phyloP scores from a whole-genome alignment of 2,797 vertebrate species.

The Cuculus canorus region DNA sequence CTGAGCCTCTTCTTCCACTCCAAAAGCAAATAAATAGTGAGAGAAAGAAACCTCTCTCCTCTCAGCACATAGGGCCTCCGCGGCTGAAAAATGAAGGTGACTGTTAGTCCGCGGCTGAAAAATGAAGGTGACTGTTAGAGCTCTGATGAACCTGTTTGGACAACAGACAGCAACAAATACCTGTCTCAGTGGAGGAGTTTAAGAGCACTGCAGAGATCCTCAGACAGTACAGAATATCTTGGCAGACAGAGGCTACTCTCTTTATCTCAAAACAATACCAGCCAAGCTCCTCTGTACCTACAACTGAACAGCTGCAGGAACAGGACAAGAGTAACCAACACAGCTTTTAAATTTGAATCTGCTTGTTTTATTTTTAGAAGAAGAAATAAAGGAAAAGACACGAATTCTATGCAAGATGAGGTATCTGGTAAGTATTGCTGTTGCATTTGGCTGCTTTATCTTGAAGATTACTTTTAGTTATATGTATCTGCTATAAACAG shows the following conservation, averaged over 20 bases:
- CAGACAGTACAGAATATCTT: slow-evolving; percentile 64
- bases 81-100: slow-evolving; percentile 46
- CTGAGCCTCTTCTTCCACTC: slow-evolving; percentile 70
- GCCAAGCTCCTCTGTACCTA: slow-evolving; percentile 52
- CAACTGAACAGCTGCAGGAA: slow-evolving; percentile 19
- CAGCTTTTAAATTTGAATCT: slow-evolving; percentile 42
- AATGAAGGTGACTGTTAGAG: slow-evolving; percentile 40
- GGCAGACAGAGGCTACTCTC: slow-evolving; percentile 60
- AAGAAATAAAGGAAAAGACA: background rate
- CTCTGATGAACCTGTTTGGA: slow-evolving; percentile 60
- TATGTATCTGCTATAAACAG: background rate
- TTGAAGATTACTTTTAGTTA: background rate
- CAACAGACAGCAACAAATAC: slow-evolving; percentile 61
- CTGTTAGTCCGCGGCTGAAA: slow-evolving; percentile 15
- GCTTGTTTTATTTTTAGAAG: background rate
- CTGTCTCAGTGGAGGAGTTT: slow-evolving; percentile 62
- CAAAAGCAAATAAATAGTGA: slow-evolving; percentile 71
- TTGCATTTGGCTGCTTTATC: background rate
- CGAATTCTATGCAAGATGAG: slow-evolving; percentile 27
- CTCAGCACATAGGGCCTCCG: slow-evolving; percentile 26
- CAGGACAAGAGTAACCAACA: slow-evolving; percentile 17
- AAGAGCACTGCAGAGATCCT: slow-evolving; percentile 57
- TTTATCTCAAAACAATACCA: slow-evolving; percentile 59
- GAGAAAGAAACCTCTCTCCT: slow-evolving; percentile 56
- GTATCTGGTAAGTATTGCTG: slow-evolving; percentile 71